Percentiles rank a stretch among this genome's conserved stretches.
These are phyloP conservation scores for Protosalanx chinensis DNA, from an alignment of 2,797 vertebrate species.

Conservation along the genomic window DNA sequence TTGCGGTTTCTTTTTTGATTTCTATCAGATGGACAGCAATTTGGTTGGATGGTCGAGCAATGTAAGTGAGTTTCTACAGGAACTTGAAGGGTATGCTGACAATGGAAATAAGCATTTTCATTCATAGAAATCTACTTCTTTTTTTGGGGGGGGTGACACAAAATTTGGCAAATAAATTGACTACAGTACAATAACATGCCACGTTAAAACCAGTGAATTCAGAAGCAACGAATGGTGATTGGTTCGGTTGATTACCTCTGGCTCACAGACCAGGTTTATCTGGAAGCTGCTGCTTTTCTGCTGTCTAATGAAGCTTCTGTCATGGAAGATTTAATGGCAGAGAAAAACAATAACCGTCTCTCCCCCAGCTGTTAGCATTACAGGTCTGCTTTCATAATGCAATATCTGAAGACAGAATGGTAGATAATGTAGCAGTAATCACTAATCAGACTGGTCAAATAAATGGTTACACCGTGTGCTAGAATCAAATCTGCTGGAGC, in stretches of 20 bases:
- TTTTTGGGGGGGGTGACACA: too few relatives aligned
- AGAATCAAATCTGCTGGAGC: neutral
- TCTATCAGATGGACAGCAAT: neutral
- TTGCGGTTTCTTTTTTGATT: neutral
- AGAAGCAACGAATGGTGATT: conserved; percentile 48
- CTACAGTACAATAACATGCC: conserved; percentile 16
- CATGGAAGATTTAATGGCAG: conserved; percentile 73
- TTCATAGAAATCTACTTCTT: neutral
- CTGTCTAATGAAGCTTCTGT: conserved; percentile 69
- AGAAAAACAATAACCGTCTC: conserved; percentile 71
- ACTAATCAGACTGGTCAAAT: neutral
- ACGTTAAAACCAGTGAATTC: conserved; percentile 22
- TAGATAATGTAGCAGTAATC: neutral
- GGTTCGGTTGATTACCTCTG: conserved; percentile 62
- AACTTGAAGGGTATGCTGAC: too few relatives aligned
- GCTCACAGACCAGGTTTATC: conserved; percentile 70
- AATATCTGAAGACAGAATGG: conserved; percentile 26
- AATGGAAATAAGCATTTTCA: too few relatives aligned
- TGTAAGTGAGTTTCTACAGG: neutral
- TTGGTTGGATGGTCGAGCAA: neutral
- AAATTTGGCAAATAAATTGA: conserved; percentile 48
- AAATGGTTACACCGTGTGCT: neutral
- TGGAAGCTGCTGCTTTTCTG: conserved; percentile 61
- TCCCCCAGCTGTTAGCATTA: conserved; percentile 55
- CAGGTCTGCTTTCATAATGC: conserved; percentile 37